Evolutionary conservation across 2,113 vertebrate species (phyloP).

Genomic region (Embiotoca jacksoni): DNA sequence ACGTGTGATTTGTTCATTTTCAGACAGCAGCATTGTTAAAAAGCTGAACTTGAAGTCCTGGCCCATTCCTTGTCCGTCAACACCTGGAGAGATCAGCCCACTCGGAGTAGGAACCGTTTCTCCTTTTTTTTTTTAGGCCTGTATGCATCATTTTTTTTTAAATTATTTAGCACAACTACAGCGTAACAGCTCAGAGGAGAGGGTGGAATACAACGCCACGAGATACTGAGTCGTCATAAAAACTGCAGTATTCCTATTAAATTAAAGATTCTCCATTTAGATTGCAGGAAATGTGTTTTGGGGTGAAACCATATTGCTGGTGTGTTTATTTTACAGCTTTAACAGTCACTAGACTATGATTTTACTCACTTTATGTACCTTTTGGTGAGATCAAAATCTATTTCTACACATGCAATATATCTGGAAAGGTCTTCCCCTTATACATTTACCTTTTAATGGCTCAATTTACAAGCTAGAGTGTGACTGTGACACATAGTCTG

Average conservation of each 20-base stretch:
- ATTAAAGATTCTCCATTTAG: slow-evolving; percentile 37
- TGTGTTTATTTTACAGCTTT: slow-evolving; percentile 58
- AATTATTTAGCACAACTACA: slow-evolving; percentile 43
- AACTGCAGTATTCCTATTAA: slow-evolving; percentile 41
- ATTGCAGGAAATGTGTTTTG: slow-evolving; percentile 47
- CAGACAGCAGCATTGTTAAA: slow-evolving; percentile 66
- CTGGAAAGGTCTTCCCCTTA: slow-evolving; percentile 53
- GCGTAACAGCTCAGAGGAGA: slow-evolving; percentile 45
- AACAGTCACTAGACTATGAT: slow-evolving; percentile 57
- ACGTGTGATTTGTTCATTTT: slow-evolving; percentile 50
- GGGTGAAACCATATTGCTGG: slow-evolving; percentile 59
- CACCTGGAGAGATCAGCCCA: slow-evolving; percentile 58
- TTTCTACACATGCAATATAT: slow-evolving; percentile 78
- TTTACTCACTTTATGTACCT: slow-evolving; percentile 42
- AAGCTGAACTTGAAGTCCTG: slow-evolving; percentile 66
- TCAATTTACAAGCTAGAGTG: slow-evolving; percentile 72
- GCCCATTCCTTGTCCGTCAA: slow-evolving; percentile 62
- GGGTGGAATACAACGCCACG: slow-evolving; percentile 43
- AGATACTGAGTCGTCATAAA: slow-evolving; percentile 37
- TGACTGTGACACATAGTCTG: slow-evolving; percentile 51
- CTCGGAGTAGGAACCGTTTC: slow-evolving; percentile 26
- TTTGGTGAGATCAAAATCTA: slow-evolving; percentile 65
- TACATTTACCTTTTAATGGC: slow-evolving; percentile 52
- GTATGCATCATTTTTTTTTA: slow-evolving; percentile 26
- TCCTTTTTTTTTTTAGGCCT: slow-evolving; percentile 27